Evolutionary conservation across 2,888 invertebrate genomes (phyloP).

Genomic region (Acrocyrtus sp.): DNA sequence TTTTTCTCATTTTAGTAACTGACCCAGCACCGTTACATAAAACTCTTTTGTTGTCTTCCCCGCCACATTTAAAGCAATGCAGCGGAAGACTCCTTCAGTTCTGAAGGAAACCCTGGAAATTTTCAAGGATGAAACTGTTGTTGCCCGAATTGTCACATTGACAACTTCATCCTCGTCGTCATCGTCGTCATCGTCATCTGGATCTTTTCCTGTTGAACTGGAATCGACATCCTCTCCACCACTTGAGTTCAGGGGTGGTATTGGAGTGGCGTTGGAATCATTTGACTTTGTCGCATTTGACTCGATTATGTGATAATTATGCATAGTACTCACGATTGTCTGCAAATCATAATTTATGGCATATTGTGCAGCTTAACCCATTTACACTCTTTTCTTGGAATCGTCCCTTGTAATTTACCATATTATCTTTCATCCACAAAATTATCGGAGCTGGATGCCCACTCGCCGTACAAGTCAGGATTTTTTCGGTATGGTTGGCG

Average conservation of each 20-base stretch:
- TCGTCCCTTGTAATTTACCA: constrained; percentile 5
- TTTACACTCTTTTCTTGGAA: not conserved
- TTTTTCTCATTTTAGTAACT: not conserved
- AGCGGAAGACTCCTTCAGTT: constrained; percentile 33
- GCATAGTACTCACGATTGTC: constrained; percentile 18
- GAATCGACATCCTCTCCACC: not conserved
- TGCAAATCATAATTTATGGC: constrained; percentile 3
- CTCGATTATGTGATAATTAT: constrained; percentile 24
- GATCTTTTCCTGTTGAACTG: not conserved
- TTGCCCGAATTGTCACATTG: no score
- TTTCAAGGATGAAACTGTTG: no score
- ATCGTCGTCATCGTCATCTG: not conserved
- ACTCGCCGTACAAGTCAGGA: constrained; percentile 39
- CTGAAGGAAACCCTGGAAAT: constrained; percentile 33
- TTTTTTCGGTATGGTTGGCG: constrained; percentile 51
- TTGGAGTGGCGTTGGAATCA: not conserved
- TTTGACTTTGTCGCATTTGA: constrained; percentile 12
- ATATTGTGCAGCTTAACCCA: not conserved
- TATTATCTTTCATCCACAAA: constrained; percentile 35
- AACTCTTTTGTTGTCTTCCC: constrained; percentile 32
- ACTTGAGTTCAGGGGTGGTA: not conserved
- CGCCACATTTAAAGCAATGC: constrained; percentile 32
- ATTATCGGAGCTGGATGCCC: constrained; percentile 45
- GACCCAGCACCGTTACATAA: constrained; percentile 47
- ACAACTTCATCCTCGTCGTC: not conserved